A percentile compares a stretch with the other conserved stretches of the same genome.
Evolutionary conservation across 2,797 vertebrate genomes (phyloP).

Genomic region (Leucoraja ocellata): DNA sequence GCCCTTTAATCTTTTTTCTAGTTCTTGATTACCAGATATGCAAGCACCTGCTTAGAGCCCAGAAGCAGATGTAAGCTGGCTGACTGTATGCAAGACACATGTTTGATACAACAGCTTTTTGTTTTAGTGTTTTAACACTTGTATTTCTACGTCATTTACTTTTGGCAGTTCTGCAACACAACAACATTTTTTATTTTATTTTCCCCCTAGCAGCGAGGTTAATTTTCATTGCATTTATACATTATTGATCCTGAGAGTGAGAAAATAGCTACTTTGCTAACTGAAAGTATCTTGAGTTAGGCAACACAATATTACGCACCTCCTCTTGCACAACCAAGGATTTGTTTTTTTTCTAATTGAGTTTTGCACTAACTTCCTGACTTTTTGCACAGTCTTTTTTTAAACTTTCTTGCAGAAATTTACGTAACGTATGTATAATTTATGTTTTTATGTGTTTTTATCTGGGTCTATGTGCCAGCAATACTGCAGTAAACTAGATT

Average conservation of each 20-base stretch:
- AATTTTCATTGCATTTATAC: not conserved
- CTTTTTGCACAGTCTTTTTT: no score
- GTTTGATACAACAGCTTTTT: not conserved
- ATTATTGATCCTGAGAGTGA: not conserved
- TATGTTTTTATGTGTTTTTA: no score
- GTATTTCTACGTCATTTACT: not conserved
- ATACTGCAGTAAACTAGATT: no score
- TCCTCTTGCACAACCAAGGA: no score
- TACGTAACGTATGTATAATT: no score
- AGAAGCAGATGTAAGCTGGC: conserved; percentile 11
- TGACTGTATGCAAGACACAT: not conserved
- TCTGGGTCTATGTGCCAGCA: no score
- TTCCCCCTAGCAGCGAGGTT: not conserved
- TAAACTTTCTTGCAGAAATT: no score
- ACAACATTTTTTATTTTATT: not conserved
- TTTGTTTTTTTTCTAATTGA: no score
- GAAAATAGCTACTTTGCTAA: not conserved
- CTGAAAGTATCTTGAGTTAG: not conserved
- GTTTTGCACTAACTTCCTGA: no score
- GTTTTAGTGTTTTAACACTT: not conserved
- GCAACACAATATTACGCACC: no score
- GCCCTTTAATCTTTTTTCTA: conserved; percentile 35
- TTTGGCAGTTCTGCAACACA: conserved; percentile 17
- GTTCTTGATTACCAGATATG: conserved; percentile 38
- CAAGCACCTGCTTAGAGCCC: conserved; percentile 32